Evolutionary conservation across 2,888 invertebrate species (phyloP), one percentile per base, ranked within the genome.

Genomic region (Gortyna flavago): DNA sequence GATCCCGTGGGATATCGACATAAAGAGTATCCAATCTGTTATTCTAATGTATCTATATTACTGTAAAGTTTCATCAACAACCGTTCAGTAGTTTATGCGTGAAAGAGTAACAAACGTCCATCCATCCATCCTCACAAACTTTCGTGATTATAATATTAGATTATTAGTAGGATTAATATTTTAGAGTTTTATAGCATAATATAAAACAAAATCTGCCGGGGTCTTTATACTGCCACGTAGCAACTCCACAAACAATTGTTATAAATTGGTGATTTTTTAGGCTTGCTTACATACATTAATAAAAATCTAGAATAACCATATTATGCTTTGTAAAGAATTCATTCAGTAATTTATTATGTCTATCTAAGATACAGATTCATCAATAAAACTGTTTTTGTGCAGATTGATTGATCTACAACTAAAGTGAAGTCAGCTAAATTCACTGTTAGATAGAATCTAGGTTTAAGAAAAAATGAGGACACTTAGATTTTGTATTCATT

Each of bases 391-490:
- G 25, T 62, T 29, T 51, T 29, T 51, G 48, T 51, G 3, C 21
- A 75, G 0, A 75, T 59, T 69, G 3, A 81, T 57, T 51, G 6
- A 8, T 65, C 21, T 57, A 67, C 32, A 41, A 61, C 21, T 16
- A 29, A 32, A 79, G 32, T 3, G 3, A 64, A 41, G n/a, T 51
- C 16, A n/a, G 48, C 21, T 51, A 75, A 13, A 48, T 59, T 57
- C 35, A 65, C 18, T 41, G n/a, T 21, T 51, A 38, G 9, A 57
- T 41, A 2, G 51, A 18, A 61, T 51, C 48, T 64, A 68, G 25
- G 25, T 32, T 75, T 64, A 8, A 25, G 18, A 75, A 57, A 57
- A 75, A 81, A 62, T 59, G 2, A 38, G 68, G 51, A 16, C 41
- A 65, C 25, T 38, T 35, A 0, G 4, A 44, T 51, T 21, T 38